Conservation (phyloP, 2,113 vertebrate species). For the Amblyopsis rosae region DNA sequence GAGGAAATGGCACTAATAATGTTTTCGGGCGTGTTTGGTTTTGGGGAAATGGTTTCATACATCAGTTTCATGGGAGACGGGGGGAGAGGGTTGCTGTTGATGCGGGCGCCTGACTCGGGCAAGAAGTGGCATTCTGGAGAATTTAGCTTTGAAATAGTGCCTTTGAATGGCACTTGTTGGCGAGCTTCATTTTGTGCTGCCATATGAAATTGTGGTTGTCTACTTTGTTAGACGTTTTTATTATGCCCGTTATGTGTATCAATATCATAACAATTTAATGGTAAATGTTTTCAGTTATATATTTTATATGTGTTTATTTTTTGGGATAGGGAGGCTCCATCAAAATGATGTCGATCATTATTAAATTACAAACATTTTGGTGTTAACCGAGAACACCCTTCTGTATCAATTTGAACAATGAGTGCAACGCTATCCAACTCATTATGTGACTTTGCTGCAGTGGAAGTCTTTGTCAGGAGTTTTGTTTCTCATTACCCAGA, state of each 20-base stretch:
- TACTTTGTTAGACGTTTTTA: conserved; percentile 31
- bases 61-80: conserved; percentile 74
- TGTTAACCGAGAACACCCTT: no score
- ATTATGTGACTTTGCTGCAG: conserved; percentile 65
- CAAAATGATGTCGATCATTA: no score
- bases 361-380: no score
- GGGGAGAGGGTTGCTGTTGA: conserved; percentile 34
- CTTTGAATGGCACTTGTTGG: conserved; percentile 41
- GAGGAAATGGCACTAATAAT: conserved; percentile 78
- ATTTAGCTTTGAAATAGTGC: conserved; percentile 39
- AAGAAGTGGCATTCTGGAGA: conserved; percentile 54
- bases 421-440: conserved; percentile 51
- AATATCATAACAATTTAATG: conserved; percentile 35
- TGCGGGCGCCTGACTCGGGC: conserved; percentile 54
- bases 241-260: conserved; percentile 36
- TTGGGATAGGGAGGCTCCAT: background rate
- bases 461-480: conserved; percentile 78
- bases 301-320: no score
- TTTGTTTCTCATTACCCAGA: conserved; percentile 78
- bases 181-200: conserved; percentile 38
- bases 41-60: conserved; percentile 80
- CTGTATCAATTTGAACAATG: background rate
- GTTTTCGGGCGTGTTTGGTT: conserved; percentile 82
- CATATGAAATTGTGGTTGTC: conserved; percentile 32
- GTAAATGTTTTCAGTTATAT: background rate